Evolutionary conservation across 1,140 invertebrate genomes (phyloP).

Genomic region (Aphis craccivora): DNA sequence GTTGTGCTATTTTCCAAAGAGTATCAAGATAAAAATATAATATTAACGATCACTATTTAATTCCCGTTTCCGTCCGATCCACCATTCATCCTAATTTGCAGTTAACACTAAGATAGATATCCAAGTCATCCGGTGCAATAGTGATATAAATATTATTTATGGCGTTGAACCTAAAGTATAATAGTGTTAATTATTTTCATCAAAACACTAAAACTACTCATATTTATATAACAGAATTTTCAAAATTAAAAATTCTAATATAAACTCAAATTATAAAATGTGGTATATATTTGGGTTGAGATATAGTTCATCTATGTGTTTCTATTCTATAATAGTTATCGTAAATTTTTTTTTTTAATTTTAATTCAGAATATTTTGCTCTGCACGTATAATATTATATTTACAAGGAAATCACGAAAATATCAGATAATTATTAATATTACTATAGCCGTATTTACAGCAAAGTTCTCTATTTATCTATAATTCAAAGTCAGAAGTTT

Average conservation of each 20-base stretch:
- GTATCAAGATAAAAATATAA: background rate
- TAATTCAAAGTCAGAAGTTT: background rate
- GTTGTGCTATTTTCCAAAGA: background rate
- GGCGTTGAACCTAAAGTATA: background rate
- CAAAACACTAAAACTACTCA: background rate
- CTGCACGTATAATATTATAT: background rate
- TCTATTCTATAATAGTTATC: background rate
- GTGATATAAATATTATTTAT: background rate
- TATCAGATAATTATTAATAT: background rate
- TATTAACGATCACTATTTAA: background rate
- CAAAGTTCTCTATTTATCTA: background rate
- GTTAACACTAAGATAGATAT: background rate
- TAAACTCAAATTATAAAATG: background rate
- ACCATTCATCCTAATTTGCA: background rate
- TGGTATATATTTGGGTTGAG: background rate
- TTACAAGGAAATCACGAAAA: background rate
- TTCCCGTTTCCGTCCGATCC: background rate
- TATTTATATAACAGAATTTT: background rate
- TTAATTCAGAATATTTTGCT: background rate
- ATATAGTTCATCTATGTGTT: background rate
- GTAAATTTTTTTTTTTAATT: background rate
- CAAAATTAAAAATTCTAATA: no score
- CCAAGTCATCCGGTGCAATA: background rate
- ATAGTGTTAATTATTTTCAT: background rate
- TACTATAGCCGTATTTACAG: no score